These are phyloP conservation scores for Nylanderia fulva DNA, from an alignment of 1,140 invertebrate genomes.

Conservation along the genomic window DNA sequence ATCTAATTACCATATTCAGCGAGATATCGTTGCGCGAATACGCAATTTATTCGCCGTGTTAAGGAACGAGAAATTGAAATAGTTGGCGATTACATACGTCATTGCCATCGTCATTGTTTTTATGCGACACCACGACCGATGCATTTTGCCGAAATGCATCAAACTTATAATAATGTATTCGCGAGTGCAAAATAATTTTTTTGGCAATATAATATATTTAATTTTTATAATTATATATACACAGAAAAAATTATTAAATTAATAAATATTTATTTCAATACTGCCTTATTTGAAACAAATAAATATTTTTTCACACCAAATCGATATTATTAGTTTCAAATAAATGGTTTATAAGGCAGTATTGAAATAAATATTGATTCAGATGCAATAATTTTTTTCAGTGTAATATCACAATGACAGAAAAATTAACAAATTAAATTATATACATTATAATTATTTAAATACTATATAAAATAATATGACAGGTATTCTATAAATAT, in stretches of 20 bases:
- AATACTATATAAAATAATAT: background rate
- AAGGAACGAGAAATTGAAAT: constrained; percentile 66
- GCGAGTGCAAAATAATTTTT: background rate
- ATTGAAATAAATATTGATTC: too few species aligned
- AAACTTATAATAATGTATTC: background rate
- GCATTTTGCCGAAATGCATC: background rate
- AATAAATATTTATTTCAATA: too few species aligned
- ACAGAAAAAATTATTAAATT: too few species aligned
- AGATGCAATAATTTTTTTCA: too few species aligned
- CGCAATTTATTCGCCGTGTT: constrained; percentile 14
- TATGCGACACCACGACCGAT: background rate
- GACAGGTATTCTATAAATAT: background rate
- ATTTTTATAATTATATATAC: too few species aligned
- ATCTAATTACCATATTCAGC: constrained; percentile 77
- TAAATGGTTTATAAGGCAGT: too few species aligned
- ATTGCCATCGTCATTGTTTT: background rate
- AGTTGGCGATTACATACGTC: background rate
- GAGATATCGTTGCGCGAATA: constrained; percentile 35
- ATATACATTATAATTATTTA: background rate
- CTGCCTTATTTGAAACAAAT: too few species aligned
- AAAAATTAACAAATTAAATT: background rate
- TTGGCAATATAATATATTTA: background rate
- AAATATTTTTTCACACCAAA: too few species aligned
- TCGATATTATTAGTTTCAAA: too few species aligned
- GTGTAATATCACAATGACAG: background rate